phyloP scores from a whole-genome alignment of 2,113 vertebrate species.

The Tragelaphus strepsiceros region DNA sequence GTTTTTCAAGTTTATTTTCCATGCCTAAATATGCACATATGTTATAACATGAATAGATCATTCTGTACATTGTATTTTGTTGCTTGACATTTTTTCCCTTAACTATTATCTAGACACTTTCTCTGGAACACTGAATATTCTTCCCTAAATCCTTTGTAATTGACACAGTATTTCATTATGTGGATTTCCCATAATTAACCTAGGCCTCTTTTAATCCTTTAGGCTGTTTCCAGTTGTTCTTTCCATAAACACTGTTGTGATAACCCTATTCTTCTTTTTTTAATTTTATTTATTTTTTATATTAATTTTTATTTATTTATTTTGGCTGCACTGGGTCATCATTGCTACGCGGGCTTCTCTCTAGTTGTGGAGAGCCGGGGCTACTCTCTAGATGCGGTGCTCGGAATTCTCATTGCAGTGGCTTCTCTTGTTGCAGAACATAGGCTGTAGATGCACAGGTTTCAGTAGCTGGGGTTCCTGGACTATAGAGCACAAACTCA shows the following conservation, averaged over 20 bases:
- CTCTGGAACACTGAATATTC: background rate
- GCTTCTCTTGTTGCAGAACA: background rate
- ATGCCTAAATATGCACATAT: background rate
- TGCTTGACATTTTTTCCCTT: background rate
- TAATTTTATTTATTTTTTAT: background rate
- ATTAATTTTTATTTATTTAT: background rate
- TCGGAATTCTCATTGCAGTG: background rate
- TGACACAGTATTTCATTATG: background rate
- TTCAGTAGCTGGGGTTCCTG: background rate
- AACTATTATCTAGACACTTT: background rate
- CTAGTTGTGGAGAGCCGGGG: background rate
- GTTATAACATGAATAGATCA: background rate
- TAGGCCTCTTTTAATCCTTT: background rate
- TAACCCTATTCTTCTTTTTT: background rate
- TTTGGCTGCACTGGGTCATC: background rate
- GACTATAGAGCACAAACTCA: background rate
- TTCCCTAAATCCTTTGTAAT: background rate
- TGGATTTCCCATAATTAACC: background rate
- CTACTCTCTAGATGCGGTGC: background rate
- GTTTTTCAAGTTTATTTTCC: background rate
- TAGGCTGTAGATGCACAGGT: background rate
- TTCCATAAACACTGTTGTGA: background rate
- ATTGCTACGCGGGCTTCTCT: background rate
- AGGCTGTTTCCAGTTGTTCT: background rate
- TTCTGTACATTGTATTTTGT: background rate